These are phyloP conservation scores for Brachionus paranguensis DNA, from an alignment of 1,140 invertebrate species.

Conservation along the genomic window DNA sequence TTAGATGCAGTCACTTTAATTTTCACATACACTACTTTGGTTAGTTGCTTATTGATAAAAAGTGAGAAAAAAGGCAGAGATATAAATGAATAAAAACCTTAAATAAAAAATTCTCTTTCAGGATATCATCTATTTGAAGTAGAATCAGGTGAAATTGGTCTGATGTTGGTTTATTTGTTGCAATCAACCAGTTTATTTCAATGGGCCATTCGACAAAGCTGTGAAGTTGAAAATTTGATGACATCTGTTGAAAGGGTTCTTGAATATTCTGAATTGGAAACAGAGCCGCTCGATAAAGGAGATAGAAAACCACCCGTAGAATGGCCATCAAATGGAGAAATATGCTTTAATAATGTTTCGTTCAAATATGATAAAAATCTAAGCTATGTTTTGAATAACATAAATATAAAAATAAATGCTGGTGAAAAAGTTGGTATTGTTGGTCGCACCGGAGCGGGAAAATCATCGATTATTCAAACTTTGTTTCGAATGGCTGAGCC, in stretches of 20 bases:
- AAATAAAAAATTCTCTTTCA: neutral
- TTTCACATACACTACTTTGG: neutral
- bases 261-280: constrained; percentile 66
- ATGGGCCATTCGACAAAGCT: constrained; percentile 73
- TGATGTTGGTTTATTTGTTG: constrained; percentile 73
- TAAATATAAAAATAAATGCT: constrained; percentile 65
- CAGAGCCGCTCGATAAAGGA: constrained; percentile 57
- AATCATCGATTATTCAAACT: constrained; percentile 38
- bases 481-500: constrained; percentile 40
- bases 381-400: constrained; percentile 65
- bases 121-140: neutral
- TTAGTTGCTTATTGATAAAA: neutral
- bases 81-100: neutral
- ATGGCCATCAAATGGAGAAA: constrained; percentile 64
- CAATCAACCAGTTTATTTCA: constrained; percentile 71
- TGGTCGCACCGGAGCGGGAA: constrained; percentile 41
- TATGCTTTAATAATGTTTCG: constrained; percentile 65
- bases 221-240: constrained; percentile 73
- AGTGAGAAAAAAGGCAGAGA: neutral
- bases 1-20: neutral
- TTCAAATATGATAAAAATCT: constrained; percentile 63
- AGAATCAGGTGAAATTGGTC: constrained; percentile 64
- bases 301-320: constrained; percentile 56
- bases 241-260: constrained; percentile 74
- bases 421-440: constrained; percentile 60